Base-by-base conservation (phyloP, 1,140 invertebrate genomes). In the Drosophila biarmipes region DNA sequence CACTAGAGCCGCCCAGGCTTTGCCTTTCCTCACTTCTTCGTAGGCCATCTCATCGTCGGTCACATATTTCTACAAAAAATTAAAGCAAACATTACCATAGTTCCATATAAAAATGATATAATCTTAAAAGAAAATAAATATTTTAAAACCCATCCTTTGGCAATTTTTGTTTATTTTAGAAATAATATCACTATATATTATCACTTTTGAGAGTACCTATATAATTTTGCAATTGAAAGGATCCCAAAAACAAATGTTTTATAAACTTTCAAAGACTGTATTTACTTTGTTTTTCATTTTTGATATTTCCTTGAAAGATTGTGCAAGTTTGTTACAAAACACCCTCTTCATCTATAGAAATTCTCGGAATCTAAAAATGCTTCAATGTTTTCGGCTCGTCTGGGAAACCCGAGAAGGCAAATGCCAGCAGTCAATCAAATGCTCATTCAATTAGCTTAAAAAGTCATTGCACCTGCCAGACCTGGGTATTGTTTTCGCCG, bases 1-100 rank as follows among this genome's bases (percentile, higher is more conserved):
- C 34, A 95, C 94, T 7, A 99, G 92, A 0, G 96, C 95, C 0
- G 95, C 97, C 95, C 98, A 97, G 3, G 96, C 95, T 59, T 95
- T 93, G 0, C 97, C 98, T 14, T 92, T 93, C 48, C 93, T 92
- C 0, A 98, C 97, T 11, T 96, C 95, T 4, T 94, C 72, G 68
- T 95, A 93, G 0, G 97, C 97, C 4, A 91, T 90, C 3, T 93
- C 93, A 7, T 94, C 93, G 0, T 76, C 91, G 21, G 92, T 91
- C 46, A 94, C 94, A 11, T 91, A 90, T 55, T 93, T 90, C 93
- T 94, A 11, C 2, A 8, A 43, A 43, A 19, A 10, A 17, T 15
- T 1, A 3, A 40, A 17, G 1, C 27, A 29, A n/a, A n/a, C n/a
- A n/a, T n/a, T n/a, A n/a, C n/a, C n/a, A n/a, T n/a, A n/a, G n/a